Conservation (phyloP, 2,888 invertebrate genomes). For the Oscheius onirici region DNA sequence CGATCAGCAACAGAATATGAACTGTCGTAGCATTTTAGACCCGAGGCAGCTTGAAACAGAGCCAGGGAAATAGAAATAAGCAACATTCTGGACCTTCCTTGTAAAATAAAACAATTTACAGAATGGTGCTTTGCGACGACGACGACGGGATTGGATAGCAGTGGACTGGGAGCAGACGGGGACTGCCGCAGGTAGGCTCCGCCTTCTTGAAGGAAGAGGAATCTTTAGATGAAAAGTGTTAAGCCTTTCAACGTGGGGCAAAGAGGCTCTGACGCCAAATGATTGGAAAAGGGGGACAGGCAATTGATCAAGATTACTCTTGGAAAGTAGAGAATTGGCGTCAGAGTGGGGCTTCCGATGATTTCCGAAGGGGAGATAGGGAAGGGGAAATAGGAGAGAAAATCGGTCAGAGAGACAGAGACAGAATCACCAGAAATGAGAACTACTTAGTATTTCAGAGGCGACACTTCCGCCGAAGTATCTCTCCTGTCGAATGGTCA, state of each 20-base stretch:
- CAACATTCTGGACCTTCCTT: not conserved
- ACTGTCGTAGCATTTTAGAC: slow-evolving; percentile 56
- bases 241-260: no score
- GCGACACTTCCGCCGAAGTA: slow-evolving; percentile 10
- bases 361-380: not conserved
- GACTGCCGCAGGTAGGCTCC: slow-evolving; percentile 27
- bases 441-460: slow-evolving; percentile 1
- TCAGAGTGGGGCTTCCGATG: not conserved
- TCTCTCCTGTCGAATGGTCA: slow-evolving; percentile 22
- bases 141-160: not conserved
- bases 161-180: not conserved
- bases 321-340: not conserved
- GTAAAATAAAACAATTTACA: slow-evolving; percentile 23
- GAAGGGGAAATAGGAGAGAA: not conserved
- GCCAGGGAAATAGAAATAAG: no score
- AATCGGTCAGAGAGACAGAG: not conserved
- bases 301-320: no score
- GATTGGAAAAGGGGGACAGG: no score
- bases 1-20: slow-evolving; percentile 42
- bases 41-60: not conserved
- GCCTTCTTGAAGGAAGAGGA: not conserved
- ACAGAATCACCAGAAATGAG: not conserved
- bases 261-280: no score
- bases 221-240: not conserved
- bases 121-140: slow-evolving; percentile 49